Evolutionary conservation across 2,113 vertebrate species (phyloP).

Genomic region (Ceyx melanurus): DNA sequence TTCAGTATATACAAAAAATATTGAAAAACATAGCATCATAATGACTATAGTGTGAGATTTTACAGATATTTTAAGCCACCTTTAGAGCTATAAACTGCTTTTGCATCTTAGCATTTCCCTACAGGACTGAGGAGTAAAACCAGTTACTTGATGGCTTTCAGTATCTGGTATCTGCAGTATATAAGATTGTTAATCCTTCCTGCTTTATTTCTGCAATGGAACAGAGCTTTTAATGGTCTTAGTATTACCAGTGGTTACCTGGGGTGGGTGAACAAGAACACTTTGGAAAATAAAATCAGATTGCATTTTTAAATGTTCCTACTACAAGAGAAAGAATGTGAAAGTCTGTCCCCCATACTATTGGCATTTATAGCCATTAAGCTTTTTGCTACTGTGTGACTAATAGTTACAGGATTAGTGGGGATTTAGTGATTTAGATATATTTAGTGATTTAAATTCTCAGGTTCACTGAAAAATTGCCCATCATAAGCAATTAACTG

Average conservation of each 20-base stretch:
- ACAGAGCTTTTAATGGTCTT: neutral
- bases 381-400: neutral
- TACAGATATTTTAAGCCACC: neutral
- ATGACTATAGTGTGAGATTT: neutral
- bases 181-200: neutral
- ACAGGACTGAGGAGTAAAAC: neutral
- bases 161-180: neutral
- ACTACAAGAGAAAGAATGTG: neutral
- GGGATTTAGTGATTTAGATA: neutral
- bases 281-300: neutral
- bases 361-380: neutral
- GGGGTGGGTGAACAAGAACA: neutral
- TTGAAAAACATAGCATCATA: neutral
- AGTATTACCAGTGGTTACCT: neutral
- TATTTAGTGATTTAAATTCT: neutral
- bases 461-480: neutral
- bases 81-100: neutral
- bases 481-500: neutral
- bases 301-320: neutral
- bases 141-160: neutral
- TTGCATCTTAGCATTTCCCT: neutral
- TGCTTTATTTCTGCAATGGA: neutral
- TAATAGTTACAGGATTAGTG: neutral
- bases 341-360: neutral
- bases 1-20: neutral